Evolutionary conservation across 2,797 vertebrate species (phyloP).

Genomic region (Heliangelus exortis): DNA sequence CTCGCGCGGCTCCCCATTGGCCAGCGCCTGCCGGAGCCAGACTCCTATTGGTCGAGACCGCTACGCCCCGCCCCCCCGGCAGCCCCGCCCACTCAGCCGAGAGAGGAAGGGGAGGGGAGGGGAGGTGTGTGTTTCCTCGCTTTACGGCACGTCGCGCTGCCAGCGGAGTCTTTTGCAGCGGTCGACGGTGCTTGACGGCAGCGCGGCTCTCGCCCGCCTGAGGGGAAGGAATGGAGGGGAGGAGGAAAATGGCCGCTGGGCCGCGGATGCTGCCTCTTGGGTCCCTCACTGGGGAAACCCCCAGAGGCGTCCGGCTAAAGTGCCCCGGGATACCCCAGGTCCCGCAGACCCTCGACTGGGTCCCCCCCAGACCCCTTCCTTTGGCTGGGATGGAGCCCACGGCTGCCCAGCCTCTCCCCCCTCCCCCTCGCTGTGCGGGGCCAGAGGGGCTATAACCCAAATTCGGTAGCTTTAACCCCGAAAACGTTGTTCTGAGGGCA

Average conservation of each 20-base stretch:
- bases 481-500: not conserved
- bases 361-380: accelerated
- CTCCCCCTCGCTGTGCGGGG: no score
- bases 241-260: not conserved
- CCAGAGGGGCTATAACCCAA: accelerated
- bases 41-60: accelerated
- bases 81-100: not conserved
- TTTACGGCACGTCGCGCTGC: not conserved
- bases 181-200: not conserved
- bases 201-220: accelerated
- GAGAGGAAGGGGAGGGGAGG: no score
- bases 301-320: accelerated
- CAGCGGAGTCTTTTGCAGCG: accelerated
- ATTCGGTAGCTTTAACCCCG: accelerated
- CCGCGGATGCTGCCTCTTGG: accelerated
- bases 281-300: accelerated
- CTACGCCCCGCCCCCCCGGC: not conserved
- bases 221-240: no score
- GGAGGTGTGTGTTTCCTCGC: no score
- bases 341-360: no score
- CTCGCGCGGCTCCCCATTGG: not conserved
- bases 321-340: no score
- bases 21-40: accelerated
- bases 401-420: not conserved
- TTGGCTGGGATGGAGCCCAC: not conserved